Conservation (phyloP, 2,888 invertebrate species). For the Eulithis testata region DNA sequence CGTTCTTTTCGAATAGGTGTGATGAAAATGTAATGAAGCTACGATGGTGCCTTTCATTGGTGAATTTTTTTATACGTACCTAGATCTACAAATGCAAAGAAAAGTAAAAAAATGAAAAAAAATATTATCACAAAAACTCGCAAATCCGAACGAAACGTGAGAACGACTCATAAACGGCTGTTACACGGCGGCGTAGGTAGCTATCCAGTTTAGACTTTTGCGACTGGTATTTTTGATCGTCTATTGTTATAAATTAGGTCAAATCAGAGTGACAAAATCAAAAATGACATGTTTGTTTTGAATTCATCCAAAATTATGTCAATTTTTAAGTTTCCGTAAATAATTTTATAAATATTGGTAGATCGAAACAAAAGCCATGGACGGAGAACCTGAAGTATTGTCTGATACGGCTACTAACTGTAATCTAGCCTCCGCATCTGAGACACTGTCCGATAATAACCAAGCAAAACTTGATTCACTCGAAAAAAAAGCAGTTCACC, state of each 20-base stretch:
- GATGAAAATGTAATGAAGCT: too few species aligned
- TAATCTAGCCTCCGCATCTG: constrained; percentile 67
- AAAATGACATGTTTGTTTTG: constrained; percentile 40
- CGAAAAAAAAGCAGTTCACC: constrained; percentile 78
- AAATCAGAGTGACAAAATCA: constrained; percentile 34
- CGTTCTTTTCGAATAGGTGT: too few species aligned
- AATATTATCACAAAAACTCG: too few species aligned
- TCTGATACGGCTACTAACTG: constrained; percentile 73
- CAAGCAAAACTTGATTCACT: constrained; percentile 75
- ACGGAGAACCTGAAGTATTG: constrained; percentile 71
- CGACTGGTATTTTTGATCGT: background rate
- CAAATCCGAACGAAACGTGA: too few species aligned
- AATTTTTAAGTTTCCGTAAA: constrained; percentile 38
- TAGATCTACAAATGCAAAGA: too few species aligned
- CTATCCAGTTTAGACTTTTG: too few species aligned
- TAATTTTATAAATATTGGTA: constrained; percentile 24
- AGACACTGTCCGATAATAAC: constrained; percentile 68
- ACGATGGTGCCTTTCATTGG: too few species aligned
- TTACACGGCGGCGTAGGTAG: too few species aligned
- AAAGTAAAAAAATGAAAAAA: too few species aligned
- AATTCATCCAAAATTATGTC: constrained; percentile 63
- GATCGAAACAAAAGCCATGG: constrained; percentile 59
- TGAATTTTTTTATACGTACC: too few species aligned
- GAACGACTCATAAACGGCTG: too few species aligned
- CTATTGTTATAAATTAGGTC: constrained; percentile 8